Conservation (phyloP, 2,888 invertebrate species). For the Dione juno region DNA sequence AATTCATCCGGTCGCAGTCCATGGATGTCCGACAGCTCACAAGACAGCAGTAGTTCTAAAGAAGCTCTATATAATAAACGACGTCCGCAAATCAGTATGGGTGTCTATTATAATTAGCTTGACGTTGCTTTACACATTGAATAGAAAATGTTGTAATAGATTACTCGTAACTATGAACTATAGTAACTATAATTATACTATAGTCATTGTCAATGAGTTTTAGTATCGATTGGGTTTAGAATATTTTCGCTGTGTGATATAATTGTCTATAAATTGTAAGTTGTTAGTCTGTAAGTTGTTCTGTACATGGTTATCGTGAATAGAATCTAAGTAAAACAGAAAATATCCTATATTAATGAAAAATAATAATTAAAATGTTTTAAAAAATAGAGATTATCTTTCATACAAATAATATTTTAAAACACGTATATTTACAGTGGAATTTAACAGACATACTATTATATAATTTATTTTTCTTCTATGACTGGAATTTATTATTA, state of each 20-base stretch:
- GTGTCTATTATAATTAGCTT: slow-evolving; percentile 73
- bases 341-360: not conserved
- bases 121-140: not conserved
- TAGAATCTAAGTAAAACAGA: too few relatives aligned
- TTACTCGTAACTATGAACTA: not conserved
- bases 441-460: not conserved
- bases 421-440: too few relatives aligned
- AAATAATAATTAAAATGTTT: too few relatives aligned
- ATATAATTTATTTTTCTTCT: not conserved
- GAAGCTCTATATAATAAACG: slow-evolving; percentile 71
- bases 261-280: not conserved
- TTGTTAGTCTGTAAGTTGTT: slow-evolving; percentile 8
- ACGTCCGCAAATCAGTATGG: slow-evolving; percentile 79
- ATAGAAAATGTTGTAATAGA: not conserved
- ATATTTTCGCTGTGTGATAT: slow-evolving; percentile 15
- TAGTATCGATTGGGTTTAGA: not conserved
- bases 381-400: too few relatives aligned
- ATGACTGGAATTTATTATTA: not conserved
- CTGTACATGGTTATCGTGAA: not conserved
- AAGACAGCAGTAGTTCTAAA: slow-evolving; percentile 73
- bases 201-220: not conserved
- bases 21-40: slow-evolving; percentile 79
- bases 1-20: slow-evolving; percentile 73
- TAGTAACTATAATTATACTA: too few relatives aligned
- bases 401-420: too few relatives aligned